These are phyloP conservation scores for Plotosus lineatus DNA, from an alignment of 2,113 vertebrate genomes.

Conservation along the genomic window DNA sequence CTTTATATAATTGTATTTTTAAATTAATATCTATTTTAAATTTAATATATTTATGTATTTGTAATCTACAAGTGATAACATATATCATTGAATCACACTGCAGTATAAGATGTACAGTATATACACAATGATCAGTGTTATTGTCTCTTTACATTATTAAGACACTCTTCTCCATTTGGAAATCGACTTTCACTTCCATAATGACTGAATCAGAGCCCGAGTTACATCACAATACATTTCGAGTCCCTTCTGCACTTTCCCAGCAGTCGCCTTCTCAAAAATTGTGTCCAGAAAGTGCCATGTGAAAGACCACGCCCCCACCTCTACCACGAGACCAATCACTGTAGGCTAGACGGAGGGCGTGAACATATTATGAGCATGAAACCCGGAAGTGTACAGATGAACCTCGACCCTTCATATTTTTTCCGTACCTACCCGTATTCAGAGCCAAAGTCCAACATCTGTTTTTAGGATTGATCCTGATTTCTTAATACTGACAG, in stretches of 20 bases:
- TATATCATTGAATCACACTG: background rate
- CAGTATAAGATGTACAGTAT: background rate
- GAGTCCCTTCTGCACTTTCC: background rate
- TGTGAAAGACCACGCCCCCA: background rate
- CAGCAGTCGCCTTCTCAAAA: background rate
- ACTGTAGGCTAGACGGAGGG: background rate
- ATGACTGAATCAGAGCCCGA: conserved; percentile 81
- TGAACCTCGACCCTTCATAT: background rate
- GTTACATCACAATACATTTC: conserved; percentile 81
- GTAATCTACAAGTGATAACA: too few species aligned
- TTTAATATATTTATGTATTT: too few species aligned
- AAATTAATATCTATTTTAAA: too few species aligned
- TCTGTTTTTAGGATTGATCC: background rate
- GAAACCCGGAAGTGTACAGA: background rate
- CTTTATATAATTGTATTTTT: too few species aligned
- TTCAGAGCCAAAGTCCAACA: background rate
- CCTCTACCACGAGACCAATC: background rate
- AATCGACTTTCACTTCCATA: conserved; percentile 83
- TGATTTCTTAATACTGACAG: background rate
- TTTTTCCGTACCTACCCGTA: background rate
- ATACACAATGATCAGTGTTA: background rate
- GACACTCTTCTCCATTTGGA: conserved; percentile 81
- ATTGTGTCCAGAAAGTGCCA: background rate
- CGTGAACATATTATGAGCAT: background rate
- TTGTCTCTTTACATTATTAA: conserved; percentile 72